phyloP scores from a whole-genome alignment of 1,140 invertebrate species.

The Sogatella furcifera region DNA sequence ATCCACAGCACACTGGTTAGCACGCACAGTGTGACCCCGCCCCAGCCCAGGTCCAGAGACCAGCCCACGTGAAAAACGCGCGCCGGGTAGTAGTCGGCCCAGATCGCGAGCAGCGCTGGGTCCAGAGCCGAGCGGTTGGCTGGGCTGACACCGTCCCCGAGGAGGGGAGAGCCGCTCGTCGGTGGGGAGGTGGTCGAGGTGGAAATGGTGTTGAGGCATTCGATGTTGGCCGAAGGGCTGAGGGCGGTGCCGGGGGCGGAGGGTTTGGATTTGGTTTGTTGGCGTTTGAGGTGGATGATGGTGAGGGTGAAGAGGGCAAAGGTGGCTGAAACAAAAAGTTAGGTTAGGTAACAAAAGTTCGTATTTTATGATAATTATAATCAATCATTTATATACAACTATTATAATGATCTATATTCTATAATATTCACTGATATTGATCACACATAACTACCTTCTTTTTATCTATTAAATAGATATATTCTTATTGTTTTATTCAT shows the following conservation, averaged over 20 bases:
- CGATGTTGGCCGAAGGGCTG: conserved; percentile 9
- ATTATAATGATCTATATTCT: too few relatives aligned
- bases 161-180: conserved; percentile 24
- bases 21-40: conserved; percentile 62
- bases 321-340: conserved; percentile 49
- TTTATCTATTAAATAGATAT: too few relatives aligned
- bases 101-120: conserved; percentile 9
- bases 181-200: not conserved
- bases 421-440: too few relatives aligned
- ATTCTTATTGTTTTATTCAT: too few relatives aligned
- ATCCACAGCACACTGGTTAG: conserved; percentile 75
- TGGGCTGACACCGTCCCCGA: conserved; percentile 49
- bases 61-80: conserved; percentile 66
- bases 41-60: conserved; percentile 75
- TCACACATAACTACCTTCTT: too few relatives aligned
- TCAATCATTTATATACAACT: not conserved
- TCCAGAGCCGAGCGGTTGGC: conserved; percentile 8
- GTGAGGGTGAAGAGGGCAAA: conserved; percentile 81
- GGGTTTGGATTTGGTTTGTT: conserved; percentile 41
- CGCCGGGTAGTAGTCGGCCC: conserved; percentile 40
- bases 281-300: conserved; percentile 80
- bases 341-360: too few relatives aligned
- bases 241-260: not conserved
- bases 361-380: too few relatives aligned
- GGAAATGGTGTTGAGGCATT: not conserved